Conservation (phyloP, 2,797 vertebrate genomes). For the Phoebastria nigripes region DNA sequence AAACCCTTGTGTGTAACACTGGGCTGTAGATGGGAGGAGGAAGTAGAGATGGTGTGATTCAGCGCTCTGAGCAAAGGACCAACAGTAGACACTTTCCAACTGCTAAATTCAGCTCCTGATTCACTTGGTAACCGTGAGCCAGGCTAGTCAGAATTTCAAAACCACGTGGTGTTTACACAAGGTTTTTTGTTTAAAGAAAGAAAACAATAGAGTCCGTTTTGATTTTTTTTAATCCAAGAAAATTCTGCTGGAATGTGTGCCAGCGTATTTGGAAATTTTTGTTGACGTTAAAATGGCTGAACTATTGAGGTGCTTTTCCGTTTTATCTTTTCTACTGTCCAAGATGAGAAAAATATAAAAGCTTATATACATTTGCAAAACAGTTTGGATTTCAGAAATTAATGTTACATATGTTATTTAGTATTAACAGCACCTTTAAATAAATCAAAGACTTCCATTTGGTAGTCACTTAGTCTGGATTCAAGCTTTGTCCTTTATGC, state of each 20-base stretch:
- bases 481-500: not conserved
- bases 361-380: not conserved
- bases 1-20: not conserved
- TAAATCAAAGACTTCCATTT: not conserved
- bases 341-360: not conserved
- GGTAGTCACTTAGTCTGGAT: not conserved
- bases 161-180: not conserved
- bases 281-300: not conserved
- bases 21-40: not conserved
- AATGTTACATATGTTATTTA: not conserved
- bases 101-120: not conserved
- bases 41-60: rapidly evolving
- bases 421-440: not conserved
- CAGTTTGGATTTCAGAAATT: not conserved
- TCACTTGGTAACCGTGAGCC: rapidly evolving
- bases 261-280: not conserved
- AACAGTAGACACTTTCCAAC: not conserved
- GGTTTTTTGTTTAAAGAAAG: not conserved
- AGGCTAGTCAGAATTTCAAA: not conserved
- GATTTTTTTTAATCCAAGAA: not conserved
- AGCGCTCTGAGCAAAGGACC: not conserved
- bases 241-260: not conserved
- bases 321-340: not conserved
- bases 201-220: not conserved
- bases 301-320: not conserved